Percentiles rank a stretch among this genome's conserved stretches.
Conservation (phyloP, 2,888 invertebrate genomes). For the Deilephila elpenor region DNA sequence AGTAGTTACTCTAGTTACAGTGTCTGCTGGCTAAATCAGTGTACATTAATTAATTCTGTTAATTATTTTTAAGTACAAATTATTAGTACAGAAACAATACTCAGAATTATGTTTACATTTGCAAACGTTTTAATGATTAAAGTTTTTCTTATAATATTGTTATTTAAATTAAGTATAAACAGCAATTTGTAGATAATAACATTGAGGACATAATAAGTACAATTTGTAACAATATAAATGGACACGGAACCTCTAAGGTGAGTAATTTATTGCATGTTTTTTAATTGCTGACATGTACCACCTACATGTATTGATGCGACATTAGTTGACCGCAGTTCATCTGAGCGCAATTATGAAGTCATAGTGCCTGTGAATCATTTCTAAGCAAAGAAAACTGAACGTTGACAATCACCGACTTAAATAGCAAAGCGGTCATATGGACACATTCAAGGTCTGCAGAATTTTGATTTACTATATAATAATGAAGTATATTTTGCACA, state of each 20-base stretch:
- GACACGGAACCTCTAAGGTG: neutral
- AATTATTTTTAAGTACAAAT: too few species aligned
- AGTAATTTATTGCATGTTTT: neutral
- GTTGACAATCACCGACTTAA: constrained; percentile 56
- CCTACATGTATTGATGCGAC: constrained; percentile 22
- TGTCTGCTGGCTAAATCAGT: too few species aligned
- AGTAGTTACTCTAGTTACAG: too few species aligned
- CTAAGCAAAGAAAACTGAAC: constrained; percentile 47
- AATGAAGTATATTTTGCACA: constrained; percentile 60
- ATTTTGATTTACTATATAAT: constrained; percentile 41
- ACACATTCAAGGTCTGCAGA: constrained; percentile 52
- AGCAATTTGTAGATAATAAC: too few species aligned
- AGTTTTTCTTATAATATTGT: too few species aligned
- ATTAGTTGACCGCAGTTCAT: constrained; percentile 10
- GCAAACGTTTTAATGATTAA: too few species aligned
- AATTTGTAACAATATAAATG: too few species aligned
- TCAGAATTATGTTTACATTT: too few species aligned
- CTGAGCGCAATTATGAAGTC: constrained; percentile 50
- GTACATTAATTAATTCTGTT: too few species aligned
- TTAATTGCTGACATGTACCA: neutral
- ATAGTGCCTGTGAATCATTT: constrained; percentile 57
- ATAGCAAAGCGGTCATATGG: constrained; percentile 56
- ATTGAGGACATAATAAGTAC: too few species aligned
- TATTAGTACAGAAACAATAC: too few species aligned
- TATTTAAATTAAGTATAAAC: too few species aligned